Conservation (phyloP, 1,140 invertebrate species). For the Schlechtendalia chinensis region DNA sequence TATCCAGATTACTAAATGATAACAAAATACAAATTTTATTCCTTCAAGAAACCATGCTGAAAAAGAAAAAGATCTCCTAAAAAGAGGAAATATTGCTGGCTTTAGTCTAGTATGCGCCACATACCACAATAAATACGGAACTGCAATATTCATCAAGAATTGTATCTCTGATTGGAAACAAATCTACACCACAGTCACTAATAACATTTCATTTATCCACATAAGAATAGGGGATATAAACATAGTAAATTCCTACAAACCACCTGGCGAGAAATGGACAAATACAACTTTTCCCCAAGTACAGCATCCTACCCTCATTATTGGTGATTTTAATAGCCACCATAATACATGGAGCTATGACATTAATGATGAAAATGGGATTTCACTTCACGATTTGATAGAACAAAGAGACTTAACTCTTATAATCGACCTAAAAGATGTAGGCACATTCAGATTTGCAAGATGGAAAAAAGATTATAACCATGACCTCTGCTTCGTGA, state of each 20-base stretch:
- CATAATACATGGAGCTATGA: neutral
- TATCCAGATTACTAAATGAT: conserved; percentile 7
- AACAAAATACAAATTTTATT: neutral
- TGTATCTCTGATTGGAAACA: neutral
- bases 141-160: neutral
- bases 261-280: neutral
- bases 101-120: neutral
- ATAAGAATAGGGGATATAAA: neutral
- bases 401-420: neutral
- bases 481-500: neutral
- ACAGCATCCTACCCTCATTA: conserved; percentile 9
- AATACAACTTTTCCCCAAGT: neutral
- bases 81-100: neutral
- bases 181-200: neutral
- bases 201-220: conserved; percentile 4
- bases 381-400: neutral
- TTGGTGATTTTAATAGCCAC: neutral
- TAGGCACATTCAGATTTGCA: too few relatives aligned
- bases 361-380: neutral
- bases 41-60: neutral
- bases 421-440: neutral
- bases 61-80: neutral
- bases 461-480: too few relatives aligned
- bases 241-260: neutral
- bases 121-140: neutral